phyloP scores from a whole-genome alignment of 2,888 invertebrate species.

The Campopleginae sp. region DNA sequence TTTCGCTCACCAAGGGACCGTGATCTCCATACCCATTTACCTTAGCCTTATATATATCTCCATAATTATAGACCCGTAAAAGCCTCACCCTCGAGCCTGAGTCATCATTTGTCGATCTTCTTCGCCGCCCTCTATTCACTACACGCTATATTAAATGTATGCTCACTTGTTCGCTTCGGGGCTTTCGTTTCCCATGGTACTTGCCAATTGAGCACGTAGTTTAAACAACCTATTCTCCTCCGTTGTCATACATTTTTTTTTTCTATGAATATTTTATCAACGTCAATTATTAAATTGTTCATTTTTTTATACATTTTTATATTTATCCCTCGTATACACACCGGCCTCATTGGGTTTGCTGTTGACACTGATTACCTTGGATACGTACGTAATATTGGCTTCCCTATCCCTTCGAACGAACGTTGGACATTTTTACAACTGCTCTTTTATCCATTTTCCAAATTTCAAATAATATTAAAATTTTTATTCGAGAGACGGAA shows the following conservation, averaged over 20 bases:
- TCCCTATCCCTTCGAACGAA: background rate
- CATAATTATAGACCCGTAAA: constrained; percentile 11
- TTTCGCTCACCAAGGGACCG: background rate
- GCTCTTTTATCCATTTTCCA: background rate
- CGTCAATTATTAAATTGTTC: background rate
- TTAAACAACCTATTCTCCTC: background rate
- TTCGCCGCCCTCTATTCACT: background rate
- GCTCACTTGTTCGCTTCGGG: background rate
- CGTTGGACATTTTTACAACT: background rate
- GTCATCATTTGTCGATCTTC: constrained; percentile 10
- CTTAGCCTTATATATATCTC: background rate
- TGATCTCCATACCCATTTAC: background rate
- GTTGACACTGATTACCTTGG: background rate
- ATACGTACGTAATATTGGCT: background rate
- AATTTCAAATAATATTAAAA: background rate
- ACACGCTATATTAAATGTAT: background rate
- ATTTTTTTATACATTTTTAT: background rate
- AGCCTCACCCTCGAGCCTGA: background rate
- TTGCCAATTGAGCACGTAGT: background rate
- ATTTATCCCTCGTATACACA: background rate
- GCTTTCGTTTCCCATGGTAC: background rate
- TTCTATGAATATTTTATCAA: background rate
- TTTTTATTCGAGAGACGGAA: background rate
- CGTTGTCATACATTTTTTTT: background rate
- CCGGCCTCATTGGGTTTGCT: background rate